These are phyloP conservation scores for Aethina tumida DNA, from an alignment of 1,140 invertebrate species.

Conservation along the genomic window DNA sequence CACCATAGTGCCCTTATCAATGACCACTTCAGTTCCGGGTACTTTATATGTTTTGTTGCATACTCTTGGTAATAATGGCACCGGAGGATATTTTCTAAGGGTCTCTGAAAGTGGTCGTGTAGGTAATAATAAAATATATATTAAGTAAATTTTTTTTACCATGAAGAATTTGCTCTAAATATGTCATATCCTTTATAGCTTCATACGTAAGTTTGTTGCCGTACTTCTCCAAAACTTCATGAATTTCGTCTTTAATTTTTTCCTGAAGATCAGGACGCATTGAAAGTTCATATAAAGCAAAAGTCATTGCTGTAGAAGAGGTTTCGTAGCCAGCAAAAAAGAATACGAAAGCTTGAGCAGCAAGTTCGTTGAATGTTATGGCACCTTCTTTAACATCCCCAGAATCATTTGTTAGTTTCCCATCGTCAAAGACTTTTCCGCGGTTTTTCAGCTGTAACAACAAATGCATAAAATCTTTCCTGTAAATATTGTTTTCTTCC, in stretches of 20 bases:
- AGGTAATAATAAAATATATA: not conserved
- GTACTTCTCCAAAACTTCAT: conserved; percentile 14
- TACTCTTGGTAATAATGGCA: conserved; percentile 1
- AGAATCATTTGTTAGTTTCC: too few species aligned
- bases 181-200: conserved; percentile 33
- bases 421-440: too few species aligned
- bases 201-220: conserved; percentile 35
- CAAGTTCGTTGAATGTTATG: conserved; percentile 18
- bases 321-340: conserved; percentile 56
- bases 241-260: conserved; percentile 32
- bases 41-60: conserved; percentile 8
- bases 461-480: too few species aligned
- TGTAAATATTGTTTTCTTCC: too few species aligned
- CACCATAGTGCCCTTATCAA: conserved; percentile 30
- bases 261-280: conserved; percentile 42
- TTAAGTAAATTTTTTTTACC: too few species aligned
- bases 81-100: conserved; percentile 11
- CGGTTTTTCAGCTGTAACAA: too few species aligned
- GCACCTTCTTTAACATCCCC: conserved; percentile 1
- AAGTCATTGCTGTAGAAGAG: conserved; percentile 28
- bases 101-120: conserved; percentile 6
- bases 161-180: conserved; percentile 39
- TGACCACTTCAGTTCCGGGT: conserved; percentile 7
- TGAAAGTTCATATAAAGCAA: conserved; percentile 37
- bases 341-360: conserved; percentile 45